Evolutionary conservation across 2,797 vertebrate genomes (phyloP).

Genomic region (Enoplosus armatus): DNA sequence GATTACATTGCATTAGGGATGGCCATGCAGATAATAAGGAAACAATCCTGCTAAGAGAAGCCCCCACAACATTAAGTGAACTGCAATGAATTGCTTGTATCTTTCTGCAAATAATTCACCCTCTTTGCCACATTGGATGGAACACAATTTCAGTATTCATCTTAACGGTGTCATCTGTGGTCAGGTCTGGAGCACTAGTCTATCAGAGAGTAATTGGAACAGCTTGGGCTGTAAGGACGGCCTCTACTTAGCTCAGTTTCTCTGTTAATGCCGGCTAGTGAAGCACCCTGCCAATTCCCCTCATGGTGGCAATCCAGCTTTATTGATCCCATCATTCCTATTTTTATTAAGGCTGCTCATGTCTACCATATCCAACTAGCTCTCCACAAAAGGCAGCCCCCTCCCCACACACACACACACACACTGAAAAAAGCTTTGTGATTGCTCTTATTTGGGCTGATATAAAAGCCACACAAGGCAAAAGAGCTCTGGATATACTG

Average conservation of each 20-base stretch:
- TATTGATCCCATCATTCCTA: slow-evolving; percentile 74
- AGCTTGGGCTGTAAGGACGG: slow-evolving; percentile 63
- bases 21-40: slow-evolving; percentile 67
- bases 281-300: slow-evolving; percentile 65
- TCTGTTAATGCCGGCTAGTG: slow-evolving; percentile 63
- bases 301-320: slow-evolving; percentile 74
- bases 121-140: slow-evolving; percentile 20
- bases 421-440: slow-evolving; percentile 19
- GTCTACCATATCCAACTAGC: slow-evolving; percentile 52
- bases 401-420: background rate
- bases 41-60: slow-evolving; percentile 52
- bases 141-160: slow-evolving; percentile 18
- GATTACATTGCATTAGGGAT: slow-evolving; percentile 53
- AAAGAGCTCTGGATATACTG: background rate
- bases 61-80: slow-evolving; percentile 41
- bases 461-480: slow-evolving; percentile 35
- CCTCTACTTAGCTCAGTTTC: slow-evolving; percentile 57
- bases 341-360: slow-evolving; percentile 72
- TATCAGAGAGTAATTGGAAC: slow-evolving; percentile 68
- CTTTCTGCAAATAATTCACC: slow-evolving; percentile 35
- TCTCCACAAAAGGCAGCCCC: no score
- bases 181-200: slow-evolving; percentile 49
- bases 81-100: slow-evolving; percentile 25
- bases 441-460: slow-evolving; percentile 31
- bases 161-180: slow-evolving; percentile 39